Evolutionary conservation across 1,140 invertebrate genomes (phyloP).

Genomic region (Drosophila insularis): DNA sequence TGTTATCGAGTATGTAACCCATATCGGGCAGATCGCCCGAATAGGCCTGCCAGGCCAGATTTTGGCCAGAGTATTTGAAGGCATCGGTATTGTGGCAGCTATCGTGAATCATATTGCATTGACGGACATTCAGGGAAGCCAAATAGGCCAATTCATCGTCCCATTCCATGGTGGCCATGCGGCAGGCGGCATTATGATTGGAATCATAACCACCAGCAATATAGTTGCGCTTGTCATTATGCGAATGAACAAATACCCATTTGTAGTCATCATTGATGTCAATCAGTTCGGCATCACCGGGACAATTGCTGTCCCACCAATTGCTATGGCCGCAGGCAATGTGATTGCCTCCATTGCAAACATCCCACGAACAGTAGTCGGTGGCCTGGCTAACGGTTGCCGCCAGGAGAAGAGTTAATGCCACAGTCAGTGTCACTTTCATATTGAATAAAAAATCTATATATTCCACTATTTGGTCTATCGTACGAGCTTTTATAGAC

Average conservation of each 20-base stretch:
- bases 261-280: slow-evolving; percentile 47
- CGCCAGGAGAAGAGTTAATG: slow-evolving; percentile 18
- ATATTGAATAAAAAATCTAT: slow-evolving; percentile 6
- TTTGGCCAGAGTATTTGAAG: slow-evolving; percentile 67
- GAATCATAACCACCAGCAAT: slow-evolving; percentile 55
- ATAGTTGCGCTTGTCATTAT: slow-evolving; percentile 59
- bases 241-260: slow-evolving; percentile 37
- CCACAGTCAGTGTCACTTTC: slow-evolving; percentile 31
- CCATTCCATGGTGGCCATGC: slow-evolving; percentile 72
- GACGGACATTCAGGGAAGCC: slow-evolving; percentile 56
- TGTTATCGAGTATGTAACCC: slow-evolving; percentile 35
- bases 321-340: slow-evolving; percentile 58
- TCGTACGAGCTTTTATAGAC: not conserved
- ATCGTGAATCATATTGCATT: slow-evolving; percentile 64
- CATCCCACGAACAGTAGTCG: slow-evolving; percentile 53
- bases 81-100: slow-evolving; percentile 62
- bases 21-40: slow-evolving; percentile 23
- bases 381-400: slow-evolving; percentile 26
- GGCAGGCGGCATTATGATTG: slow-evolving; percentile 52
- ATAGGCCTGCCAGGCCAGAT: slow-evolving; percentile 56
- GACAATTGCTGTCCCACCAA: slow-evolving; percentile 42
- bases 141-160: slow-evolving; percentile 63
- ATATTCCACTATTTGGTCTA: not conserved
- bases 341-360: slow-evolving; percentile 47
- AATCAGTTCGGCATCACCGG: slow-evolving; percentile 48